Conservation (phyloP, 2,888 invertebrate species). For the Drosophila hamatofila region DNA sequence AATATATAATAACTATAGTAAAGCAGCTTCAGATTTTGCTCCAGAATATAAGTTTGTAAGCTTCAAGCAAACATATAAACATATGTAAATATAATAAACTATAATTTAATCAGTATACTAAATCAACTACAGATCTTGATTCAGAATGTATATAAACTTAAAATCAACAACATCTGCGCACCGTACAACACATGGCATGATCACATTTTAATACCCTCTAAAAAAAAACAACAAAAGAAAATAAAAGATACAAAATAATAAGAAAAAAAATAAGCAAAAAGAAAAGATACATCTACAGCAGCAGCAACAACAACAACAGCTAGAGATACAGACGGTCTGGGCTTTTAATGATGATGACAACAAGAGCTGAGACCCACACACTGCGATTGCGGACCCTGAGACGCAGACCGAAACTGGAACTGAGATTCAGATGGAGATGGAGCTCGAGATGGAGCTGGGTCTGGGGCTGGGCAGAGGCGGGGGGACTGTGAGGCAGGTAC, state of each 20-base stretch:
- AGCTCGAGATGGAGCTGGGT: not conserved
- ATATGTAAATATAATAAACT: not conserved
- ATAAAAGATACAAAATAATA: not conserved
- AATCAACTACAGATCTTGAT: not conserved
- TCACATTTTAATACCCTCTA: slow-evolving; percentile 7
- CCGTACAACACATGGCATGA: not conserved
- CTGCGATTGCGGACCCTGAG: slow-evolving; percentile 33
- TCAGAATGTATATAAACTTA: not conserved
- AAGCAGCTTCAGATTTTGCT: too few species aligned
- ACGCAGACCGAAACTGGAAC: slow-evolving; percentile 10
- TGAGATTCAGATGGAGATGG: slow-evolving; percentile 4
- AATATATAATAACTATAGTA: too few species aligned
- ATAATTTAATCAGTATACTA: not conserved
- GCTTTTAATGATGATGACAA: slow-evolving; percentile 63
- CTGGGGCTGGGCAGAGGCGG: not conserved
- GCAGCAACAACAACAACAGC: not conserved
- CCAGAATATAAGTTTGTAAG: too few species aligned
- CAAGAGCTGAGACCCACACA: slow-evolving; percentile 34
- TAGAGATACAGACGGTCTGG: slow-evolving; percentile 14
- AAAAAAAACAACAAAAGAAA: not conserved
- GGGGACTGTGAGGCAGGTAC: slow-evolving; percentile 23
- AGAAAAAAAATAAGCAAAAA: not conserved
- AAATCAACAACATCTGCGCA: not conserved
- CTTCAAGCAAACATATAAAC: too few species aligned
- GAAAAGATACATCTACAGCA: slow-evolving; percentile 10